Evolutionary conservation across 2,888 invertebrate genomes (phyloP).

Genomic region (Andrena bicolor): DNA sequence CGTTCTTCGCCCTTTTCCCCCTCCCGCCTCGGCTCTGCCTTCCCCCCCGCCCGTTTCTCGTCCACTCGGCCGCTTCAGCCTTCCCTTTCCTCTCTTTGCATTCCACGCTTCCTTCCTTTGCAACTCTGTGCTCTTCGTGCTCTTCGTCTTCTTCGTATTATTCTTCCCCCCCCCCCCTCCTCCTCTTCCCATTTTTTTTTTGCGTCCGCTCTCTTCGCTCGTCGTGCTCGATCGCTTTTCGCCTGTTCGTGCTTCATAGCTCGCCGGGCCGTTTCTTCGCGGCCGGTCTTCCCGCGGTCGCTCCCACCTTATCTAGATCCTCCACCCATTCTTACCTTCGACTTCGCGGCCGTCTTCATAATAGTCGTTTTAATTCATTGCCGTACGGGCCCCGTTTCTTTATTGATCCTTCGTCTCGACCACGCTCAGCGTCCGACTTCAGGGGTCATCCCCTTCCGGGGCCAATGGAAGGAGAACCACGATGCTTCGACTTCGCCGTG

Average conservation of each 20-base stretch:
- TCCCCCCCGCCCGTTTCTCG: conserved; percentile 7
- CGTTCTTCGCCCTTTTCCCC: conserved; percentile 22
- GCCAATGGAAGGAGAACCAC: no score
- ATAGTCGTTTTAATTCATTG: conserved; percentile 21
- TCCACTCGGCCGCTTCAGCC: conserved; percentile 18
- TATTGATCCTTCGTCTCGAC: conserved; percentile 4
- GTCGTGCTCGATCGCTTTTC: neutral
- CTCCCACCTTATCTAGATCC: conserved; percentile 18
- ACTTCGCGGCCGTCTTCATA: conserved; percentile 6
- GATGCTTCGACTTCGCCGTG: neutral
- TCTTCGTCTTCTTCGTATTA: conserved; percentile 23
- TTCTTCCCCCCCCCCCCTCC: neutral
- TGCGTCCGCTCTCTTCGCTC: neutral
- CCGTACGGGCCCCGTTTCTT: neutral
- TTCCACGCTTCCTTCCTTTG: conserved; percentile 31
- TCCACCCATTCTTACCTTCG: neutral
- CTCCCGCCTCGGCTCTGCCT: neutral
- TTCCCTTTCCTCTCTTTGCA: conserved; percentile 37
- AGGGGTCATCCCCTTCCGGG: no score
- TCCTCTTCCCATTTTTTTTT: neutral
- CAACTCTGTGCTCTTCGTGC: conserved; percentile 13
- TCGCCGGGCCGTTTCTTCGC: neutral
- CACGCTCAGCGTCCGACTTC: neutral
- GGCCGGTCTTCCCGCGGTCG: neutral
- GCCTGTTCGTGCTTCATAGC: neutral